phyloP scores from a whole-genome alignment of 2,797 vertebrate species.

The Alca torda region DNA sequence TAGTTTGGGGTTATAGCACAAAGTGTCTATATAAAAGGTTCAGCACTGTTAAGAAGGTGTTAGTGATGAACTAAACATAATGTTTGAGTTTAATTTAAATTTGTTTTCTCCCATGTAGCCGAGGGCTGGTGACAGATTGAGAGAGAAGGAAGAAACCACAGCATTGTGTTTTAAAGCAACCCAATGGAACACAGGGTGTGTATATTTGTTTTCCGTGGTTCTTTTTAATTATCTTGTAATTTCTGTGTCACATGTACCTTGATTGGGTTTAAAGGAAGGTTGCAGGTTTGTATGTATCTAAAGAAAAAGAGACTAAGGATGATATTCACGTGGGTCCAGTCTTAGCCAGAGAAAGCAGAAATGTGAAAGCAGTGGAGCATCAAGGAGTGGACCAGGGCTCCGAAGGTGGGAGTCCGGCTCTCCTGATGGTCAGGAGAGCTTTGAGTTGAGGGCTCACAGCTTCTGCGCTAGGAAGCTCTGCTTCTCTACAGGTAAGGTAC shows the following conservation, averaged over 20 bases:
- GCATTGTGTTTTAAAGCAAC: neutral
- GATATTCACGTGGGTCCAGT: rapidly evolving
- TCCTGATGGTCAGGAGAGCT: neutral
- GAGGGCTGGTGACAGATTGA: neutral
- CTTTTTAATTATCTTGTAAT: neutral
- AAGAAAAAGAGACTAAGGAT: neutral
- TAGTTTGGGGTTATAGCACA: neutral
- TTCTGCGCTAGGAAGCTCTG: neutral
- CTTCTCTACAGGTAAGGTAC: neutral
- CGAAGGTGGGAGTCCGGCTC: neutral
- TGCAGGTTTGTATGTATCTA: neutral
- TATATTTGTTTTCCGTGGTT: neutral
- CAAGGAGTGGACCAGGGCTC: neutral
- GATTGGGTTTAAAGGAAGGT: neutral
- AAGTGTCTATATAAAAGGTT: neutral
- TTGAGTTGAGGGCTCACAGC: neutral
- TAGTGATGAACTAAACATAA: neutral
- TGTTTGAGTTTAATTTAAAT: neutral
- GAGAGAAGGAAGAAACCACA: neutral
- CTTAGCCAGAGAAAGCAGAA: neutral
- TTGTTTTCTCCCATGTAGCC: neutral
- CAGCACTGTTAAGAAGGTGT: neutral
- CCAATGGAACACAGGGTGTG: neutral
- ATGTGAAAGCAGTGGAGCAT: neutral
- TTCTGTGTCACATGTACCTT: neutral